Percentiles rank a stretch among this genome's conserved stretches.
phyloP scores from a whole-genome alignment of 2,797 vertebrate species.

The Coccyzus lansbergi region DNA sequence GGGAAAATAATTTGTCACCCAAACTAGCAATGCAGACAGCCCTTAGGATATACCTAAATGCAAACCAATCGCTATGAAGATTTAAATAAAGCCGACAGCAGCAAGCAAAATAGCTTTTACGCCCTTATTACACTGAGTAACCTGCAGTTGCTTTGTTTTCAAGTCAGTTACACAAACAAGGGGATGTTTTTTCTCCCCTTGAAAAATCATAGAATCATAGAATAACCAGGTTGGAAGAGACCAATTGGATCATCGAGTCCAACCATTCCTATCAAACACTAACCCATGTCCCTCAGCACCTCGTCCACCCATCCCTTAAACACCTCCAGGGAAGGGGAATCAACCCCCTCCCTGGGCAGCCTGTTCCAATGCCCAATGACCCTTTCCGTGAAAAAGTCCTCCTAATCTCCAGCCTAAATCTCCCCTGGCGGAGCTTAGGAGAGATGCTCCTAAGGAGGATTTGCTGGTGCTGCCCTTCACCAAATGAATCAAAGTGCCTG shows the following conservation, averaged over 20 bases:
- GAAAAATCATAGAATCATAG: too few species aligned
- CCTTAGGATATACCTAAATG: not conserved
- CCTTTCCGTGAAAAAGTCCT: too few species aligned
- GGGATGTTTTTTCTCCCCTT: not conserved
- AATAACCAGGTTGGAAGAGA: too few species aligned
- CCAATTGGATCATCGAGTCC: too few species aligned
- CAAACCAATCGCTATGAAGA: not conserved
- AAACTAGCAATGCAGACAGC: not conserved
- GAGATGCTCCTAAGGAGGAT: not conserved
- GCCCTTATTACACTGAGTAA: not conserved
- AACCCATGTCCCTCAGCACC: too few species aligned
- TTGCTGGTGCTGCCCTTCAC: not conserved
- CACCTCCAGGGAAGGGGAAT: too few species aligned
- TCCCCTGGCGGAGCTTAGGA: too few species aligned
- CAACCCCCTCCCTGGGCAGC: too few species aligned
- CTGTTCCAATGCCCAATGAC: too few species aligned
- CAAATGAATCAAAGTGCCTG: not conserved
- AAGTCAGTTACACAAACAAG: not conserved
- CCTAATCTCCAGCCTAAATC: too few species aligned
- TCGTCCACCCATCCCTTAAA: too few species aligned
- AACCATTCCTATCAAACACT: too few species aligned
- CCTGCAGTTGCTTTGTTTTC: not conserved
- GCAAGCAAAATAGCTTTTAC: not conserved
- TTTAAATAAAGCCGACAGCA: not conserved
- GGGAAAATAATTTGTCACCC: not conserved